Evolutionary conservation across 2,888 invertebrate genomes (phyloP).

Genomic region (Anthophora plumipes): DNA sequence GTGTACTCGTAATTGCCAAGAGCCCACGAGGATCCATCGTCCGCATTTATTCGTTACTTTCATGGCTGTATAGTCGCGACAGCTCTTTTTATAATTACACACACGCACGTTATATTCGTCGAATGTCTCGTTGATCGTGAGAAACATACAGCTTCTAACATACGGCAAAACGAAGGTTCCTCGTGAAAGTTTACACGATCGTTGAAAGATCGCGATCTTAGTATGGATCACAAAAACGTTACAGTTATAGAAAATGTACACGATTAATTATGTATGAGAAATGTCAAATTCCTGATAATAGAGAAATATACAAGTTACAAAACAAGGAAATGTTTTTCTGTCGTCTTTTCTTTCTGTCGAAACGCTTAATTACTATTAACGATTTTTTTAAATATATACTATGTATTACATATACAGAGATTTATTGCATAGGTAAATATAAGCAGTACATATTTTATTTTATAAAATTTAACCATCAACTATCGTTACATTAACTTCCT

Average conservation of each 20-base stretch:
- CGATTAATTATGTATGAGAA: conserved; percentile 72
- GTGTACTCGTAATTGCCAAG: conserved; percentile 57
- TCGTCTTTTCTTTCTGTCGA: neutral
- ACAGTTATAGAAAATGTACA: conserved; percentile 69
- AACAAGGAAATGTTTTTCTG: conserved; percentile 19
- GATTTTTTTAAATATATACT: too few relatives aligned
- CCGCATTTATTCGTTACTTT: neutral
- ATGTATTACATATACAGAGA: too few relatives aligned
- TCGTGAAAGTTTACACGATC: conserved; percentile 48
- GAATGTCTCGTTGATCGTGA: conserved; percentile 1
- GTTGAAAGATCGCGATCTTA: conserved; percentile 34
- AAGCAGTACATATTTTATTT: too few relatives aligned
- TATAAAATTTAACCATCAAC: too few relatives aligned
- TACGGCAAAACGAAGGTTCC: conserved; percentile 32
- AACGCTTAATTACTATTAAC: too few relatives aligned
- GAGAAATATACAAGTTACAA: conserved; percentile 72
- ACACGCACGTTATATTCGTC: conserved; percentile 19
- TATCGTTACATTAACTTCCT: too few relatives aligned
- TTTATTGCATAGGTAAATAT: too few relatives aligned
- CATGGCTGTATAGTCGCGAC: conserved; percentile 9
- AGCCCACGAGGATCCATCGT: conserved; percentile 40
- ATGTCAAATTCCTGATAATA: conserved; percentile 67
- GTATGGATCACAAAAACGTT: conserved; percentile 56
- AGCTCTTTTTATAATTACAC: conserved; percentile 41
- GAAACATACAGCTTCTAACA: conserved; percentile 21